phyloP scores from a whole-genome alignment of 2,888 invertebrate species.

The Agriopis aurantiaria region DNA sequence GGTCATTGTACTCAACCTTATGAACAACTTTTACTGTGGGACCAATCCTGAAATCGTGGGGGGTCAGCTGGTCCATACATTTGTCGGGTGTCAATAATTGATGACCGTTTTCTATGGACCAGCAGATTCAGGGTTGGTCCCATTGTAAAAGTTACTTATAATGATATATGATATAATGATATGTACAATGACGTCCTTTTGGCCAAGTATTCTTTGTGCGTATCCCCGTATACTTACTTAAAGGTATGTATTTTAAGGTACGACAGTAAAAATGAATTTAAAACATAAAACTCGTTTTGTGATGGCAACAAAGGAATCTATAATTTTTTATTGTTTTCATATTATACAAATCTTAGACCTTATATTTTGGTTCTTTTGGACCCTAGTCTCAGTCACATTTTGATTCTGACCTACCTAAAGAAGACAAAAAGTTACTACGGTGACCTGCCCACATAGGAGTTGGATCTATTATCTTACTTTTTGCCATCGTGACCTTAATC shows the following conservation, averaged over 20 bases:
- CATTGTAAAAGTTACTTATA: no score
- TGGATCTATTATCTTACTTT: conserved; percentile 58
- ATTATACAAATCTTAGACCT: conserved; percentile 8
- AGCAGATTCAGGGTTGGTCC: no score
- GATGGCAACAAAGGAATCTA: conserved; percentile 4
- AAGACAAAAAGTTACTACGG: conserved; percentile 2
- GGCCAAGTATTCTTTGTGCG: no score
- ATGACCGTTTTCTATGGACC: no score
- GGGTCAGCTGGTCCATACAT: no score
- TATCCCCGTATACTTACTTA: neutral
- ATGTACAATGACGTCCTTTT: no score
- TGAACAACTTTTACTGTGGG: no score
- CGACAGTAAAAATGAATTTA: neutral
- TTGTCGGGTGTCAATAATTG: no score
- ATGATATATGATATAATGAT: no score
- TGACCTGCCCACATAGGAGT: conserved; percentile 24
- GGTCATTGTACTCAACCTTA: no score
- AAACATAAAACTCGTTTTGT: neutral
- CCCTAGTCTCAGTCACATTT: neutral
- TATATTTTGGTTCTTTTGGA: conserved; percentile 3
- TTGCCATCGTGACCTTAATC: conserved; percentile 66
- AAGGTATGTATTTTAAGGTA: neutral
- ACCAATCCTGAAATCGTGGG: no score
- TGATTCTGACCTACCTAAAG: neutral
- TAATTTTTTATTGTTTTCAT: neutral